Base-by-base conservation (phyloP, 2,113 vertebrate species). In the Rhombomys opimus region DNA sequence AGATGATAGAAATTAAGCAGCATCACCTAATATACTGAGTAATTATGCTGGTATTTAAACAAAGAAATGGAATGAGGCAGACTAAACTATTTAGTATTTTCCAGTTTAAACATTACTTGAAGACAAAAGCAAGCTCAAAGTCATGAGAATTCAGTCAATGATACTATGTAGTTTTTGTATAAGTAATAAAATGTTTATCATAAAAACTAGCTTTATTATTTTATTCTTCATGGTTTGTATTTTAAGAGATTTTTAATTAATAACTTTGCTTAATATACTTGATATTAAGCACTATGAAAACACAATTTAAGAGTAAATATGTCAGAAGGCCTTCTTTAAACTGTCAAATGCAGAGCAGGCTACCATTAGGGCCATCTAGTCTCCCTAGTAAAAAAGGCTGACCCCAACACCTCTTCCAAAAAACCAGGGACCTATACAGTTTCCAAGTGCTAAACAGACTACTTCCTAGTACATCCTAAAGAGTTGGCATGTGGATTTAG, bases 161-260 rank as follows among this genome's bases (percentile, higher is more conserved):
- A 89, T 72, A 7, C 6, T 22, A 90, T 94, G 70, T 73, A 23
- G 46, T 57, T 91, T 89, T 87, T 92, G 15, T 67, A 65, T 82
- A 50, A 87, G 70, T 41, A 89, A 68, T 20, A 88, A 94, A 93
- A 1, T 90, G 2, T 76, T 85, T 75, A 90, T 85, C 12, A 68
- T 82, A 87, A 94, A 78, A 90, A 73, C 3, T 0, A 96, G 38
- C 35, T 85, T 98, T 68, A 89, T 87, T 95, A 89, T 95, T 90
- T 95, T 89, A 94, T 84, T 23, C 17, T 84, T 95, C 18, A 87
- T 52, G 17, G 95, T 75, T 84, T 27, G 25, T 90, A 27, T 93
- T 95, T 89, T 18, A 89, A 96, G 32, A 97, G 11, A 96, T 61
- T 94, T 89, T 75, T n/a, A 81, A 87, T 73, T 27, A 90, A n/a